Base-by-base conservation (phyloP, 2,113 vertebrate genomes). In the Nesogale talazaci region DNA sequence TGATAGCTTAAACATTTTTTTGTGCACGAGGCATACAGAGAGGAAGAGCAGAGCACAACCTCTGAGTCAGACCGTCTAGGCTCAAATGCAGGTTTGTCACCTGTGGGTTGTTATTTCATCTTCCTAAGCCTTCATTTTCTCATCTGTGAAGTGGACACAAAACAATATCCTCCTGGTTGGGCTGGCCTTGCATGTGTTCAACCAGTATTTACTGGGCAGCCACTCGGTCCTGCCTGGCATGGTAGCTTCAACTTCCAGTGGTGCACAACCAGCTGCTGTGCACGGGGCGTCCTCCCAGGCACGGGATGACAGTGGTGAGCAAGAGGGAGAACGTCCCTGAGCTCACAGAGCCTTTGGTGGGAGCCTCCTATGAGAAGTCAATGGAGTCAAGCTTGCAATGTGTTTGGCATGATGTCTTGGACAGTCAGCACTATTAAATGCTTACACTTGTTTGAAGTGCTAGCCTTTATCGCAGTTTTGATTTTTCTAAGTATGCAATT, bases 71-170 rank as follows among this genome's bases (percentile, higher is more conserved):
- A 90, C 19, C 83, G 14, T 57, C 40, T 74, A 67, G 29, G 61
- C 22, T 88, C 79, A 81, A 80, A 67, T 92, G 40, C 67, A 52
- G n/a, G 22, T 75, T 86, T 76, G 59, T 69, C n/a, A 2, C 38
- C 20, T 27, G 29, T 36, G 52, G 16, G 63, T 69, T 36, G 65
- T 63, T 29, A 67, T 22, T 75, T 75, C 88, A 36, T 40, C 38
- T 59, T 93, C 88, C 72, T 52, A 59, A 79, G 34, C 19, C 74
- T 80, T 75, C 23, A 57, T 57, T 63, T 88, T 84, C 65, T 94
- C 23, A 57, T 34, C 46, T 89, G 42, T 78, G 31, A 89, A 67
- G 67, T n/a, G 22, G 83, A 80, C 27, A 40, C 19, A 3, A 34
- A 8, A 11, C 40, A 56, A 63, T 38, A 23, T 19, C 14, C 25